Evolutionary conservation across 2,113 vertebrate genomes (phyloP), one percentile per base, ranked within the genome.

Genomic region (Psilopogon haemacephalus): DNA sequence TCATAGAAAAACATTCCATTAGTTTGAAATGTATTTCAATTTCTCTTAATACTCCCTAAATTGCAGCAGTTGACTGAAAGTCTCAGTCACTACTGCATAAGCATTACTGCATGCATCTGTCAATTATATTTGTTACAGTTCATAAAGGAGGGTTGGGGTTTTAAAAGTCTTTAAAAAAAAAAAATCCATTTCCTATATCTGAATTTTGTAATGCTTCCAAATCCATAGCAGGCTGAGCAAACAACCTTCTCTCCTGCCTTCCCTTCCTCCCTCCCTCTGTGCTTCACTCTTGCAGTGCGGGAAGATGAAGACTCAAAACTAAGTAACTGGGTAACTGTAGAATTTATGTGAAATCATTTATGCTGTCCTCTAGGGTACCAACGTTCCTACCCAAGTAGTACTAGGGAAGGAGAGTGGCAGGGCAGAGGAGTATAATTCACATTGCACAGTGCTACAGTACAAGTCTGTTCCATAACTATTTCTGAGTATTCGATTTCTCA

Each of bases 31-130:
- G 16, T 13, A 82, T 62, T 89, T 76, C 40, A 63, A 2, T 78
- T 90, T 92, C 59, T 93, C 64, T 55, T 93, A 88, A 73, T 84
- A 69, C 20, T 93, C 73, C 35, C 59, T 86, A 37, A 82, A 94
- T 24, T 84, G 67, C 30, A 85, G 32, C 38, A 79, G 18, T 81
- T 89, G 35, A 82, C 27, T 63, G 55, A 72, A 28, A 55, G 40
- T 84, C 63, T 65, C 77, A 75, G 40, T 62, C 37, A 79, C 79
- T 82, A 86, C 1, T 88, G 42, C 9, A 33, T 21, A 58, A n/a
- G 67, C 32, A 75, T 86, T 95, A 86, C 40, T 84, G 63, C 40
- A 87, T 8, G 78, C 32, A 73, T 69, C 78, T 93, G 80, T 94
- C 92, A 94, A 44, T 71, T 79, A 0, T 12, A 79, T 84, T 37